Evolutionary conservation across 2,113 vertebrate species (phyloP), one percentile per base, ranked within the genome.

Genomic region (Bubo bubo): DNA sequence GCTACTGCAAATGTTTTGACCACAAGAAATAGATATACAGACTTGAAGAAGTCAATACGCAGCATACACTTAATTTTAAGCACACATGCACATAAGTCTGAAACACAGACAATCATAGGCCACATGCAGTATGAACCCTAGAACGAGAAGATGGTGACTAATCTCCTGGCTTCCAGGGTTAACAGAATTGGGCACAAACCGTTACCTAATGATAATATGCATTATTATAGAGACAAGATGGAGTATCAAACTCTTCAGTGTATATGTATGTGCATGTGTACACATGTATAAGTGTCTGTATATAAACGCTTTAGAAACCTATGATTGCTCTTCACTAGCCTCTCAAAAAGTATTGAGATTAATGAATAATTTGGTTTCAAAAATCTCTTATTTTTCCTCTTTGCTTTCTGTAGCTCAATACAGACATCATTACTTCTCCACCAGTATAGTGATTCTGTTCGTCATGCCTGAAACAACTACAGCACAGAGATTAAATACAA

Each of bases 401-500:
- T 19, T 81, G 91, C 92, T 95, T 94, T 93, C 90, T 68, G 34
- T 56, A 87, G 95, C 94, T 98, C 96, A 95, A 97, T 97, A 96
- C 93, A 98, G 97, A 97, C 96, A 97, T 97, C 97, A 98, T 97
- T 98, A 97, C 85, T 97, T 97, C 97, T 94, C 92, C 39, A 79
- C 93, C 86, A 95, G 90, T 49, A 86, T 24, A 96, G 96, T 56
- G 97, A 98, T 97, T 98, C 97, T 95, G 97, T 96, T 98, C 90
- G 93, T 98, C 98, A 98, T 98, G 98, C 98, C 98, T 98, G 97
- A 98, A 98, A 98, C 97, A 98, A 98, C 97, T 97, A 98, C 97
- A 97, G 96, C 95, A 97, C 94, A 79, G 97, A 98, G 98, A 99
- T 98, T 99, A 99, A 99, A 99, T 98, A 98, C 98, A 98, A 98